Conservation (phyloP, 2,113 vertebrate genomes). For the Rhea pennata region DNA sequence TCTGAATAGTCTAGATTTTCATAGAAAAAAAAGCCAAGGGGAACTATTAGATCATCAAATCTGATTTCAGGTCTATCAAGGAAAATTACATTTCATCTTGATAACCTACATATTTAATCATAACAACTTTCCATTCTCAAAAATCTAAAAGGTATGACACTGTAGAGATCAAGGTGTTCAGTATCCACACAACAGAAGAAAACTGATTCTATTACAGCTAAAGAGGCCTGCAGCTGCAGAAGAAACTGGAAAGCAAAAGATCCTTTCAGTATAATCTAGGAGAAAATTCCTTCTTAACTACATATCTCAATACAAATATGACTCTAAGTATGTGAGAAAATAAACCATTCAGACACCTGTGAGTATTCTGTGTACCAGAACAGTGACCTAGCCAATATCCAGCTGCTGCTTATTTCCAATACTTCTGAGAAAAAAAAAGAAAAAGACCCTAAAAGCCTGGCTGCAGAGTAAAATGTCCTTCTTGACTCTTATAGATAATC, state of each 20-base stretch:
- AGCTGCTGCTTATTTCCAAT: slow-evolving; percentile 31
- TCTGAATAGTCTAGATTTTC: neutral
- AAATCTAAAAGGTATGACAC: neutral
- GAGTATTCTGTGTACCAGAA: slow-evolving; percentile 24
- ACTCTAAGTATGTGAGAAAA: slow-evolving; percentile 8
- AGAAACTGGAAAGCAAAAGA: neutral
- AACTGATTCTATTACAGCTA: neutral
- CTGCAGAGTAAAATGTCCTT: neutral
- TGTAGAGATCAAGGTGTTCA: neutral
- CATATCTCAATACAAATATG: neutral
- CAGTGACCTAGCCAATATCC: neutral
- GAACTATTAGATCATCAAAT: neutral
- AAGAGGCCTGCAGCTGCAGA: neutral
- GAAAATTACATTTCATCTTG: neutral
- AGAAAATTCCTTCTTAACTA: slow-evolving; percentile 1
- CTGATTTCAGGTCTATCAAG: neutral
- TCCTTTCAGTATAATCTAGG: neutral
- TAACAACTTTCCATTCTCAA: neutral
- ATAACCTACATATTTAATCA: neutral
- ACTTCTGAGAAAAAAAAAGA: neutral
- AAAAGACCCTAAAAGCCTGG: neutral
- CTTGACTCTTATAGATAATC: slow-evolving; percentile 7
- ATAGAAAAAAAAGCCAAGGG: neutral
- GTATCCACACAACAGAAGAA: neutral
- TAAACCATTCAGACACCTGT: slow-evolving; percentile 21